Conservation (phyloP, 1,140 invertebrate species). For the Drosophila lowei region DNA sequence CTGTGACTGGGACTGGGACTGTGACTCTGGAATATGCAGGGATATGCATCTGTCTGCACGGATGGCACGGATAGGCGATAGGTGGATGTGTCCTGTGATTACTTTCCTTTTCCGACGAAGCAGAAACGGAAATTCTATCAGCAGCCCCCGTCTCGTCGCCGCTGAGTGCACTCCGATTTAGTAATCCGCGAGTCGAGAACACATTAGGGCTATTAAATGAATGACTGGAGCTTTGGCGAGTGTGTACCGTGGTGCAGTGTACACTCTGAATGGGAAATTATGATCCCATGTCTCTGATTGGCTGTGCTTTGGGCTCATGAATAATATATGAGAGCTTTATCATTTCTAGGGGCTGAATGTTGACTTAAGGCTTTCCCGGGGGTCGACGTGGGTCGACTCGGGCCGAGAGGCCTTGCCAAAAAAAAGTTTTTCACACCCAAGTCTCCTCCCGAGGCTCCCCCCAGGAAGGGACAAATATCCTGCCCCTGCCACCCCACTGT, state of each 20-base stretch:
- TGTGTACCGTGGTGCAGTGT: too few relatives aligned
- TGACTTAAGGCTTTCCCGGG: constrained; percentile 38
- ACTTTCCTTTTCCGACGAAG: too few relatives aligned
- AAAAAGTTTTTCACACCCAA: constrained; percentile 26
- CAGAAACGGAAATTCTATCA: too few relatives aligned
- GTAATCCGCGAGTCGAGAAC: too few relatives aligned
- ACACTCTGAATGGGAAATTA: constrained; percentile 18
- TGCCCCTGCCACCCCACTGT: not conserved
- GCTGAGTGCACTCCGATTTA: too few relatives aligned
- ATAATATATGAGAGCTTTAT: constrained; percentile 32
- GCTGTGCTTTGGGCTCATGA: constrained; percentile 13
- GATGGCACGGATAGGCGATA: too few relatives aligned
- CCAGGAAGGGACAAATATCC: not conserved
- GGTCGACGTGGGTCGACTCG: constrained; percentile 1
- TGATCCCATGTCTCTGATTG: constrained; percentile 42
- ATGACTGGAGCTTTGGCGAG: too few relatives aligned
- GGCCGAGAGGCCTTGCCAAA: constrained; percentile 9
- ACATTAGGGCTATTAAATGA: too few relatives aligned
- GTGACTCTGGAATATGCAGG: too few relatives aligned
- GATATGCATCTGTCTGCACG: too few relatives aligned
- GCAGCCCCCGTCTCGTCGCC: too few relatives aligned
- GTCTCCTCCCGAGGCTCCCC: not conserved
- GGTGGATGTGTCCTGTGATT: too few relatives aligned
- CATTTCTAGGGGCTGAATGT: constrained; percentile 47
- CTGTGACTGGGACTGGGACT: not conserved